phyloP scores from a whole-genome alignment of 1,140 invertebrate genomes.

The Procambarus virginalis region DNA sequence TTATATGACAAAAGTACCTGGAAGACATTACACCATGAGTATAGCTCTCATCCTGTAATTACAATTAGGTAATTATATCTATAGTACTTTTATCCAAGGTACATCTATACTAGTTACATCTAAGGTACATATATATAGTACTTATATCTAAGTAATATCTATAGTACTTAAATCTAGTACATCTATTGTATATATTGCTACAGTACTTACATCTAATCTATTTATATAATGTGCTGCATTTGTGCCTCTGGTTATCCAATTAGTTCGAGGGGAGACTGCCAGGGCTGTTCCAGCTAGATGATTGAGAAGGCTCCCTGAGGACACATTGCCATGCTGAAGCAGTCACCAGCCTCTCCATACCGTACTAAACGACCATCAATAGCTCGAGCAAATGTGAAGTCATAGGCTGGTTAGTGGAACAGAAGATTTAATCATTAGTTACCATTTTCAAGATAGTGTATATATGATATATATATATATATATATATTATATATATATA shows the following conservation, averaged over 20 bases:
- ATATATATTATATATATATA: too few species aligned
- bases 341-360: conserved; percentile 89
- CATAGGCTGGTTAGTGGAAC: conserved; percentile 78
- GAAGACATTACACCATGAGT: too few species aligned
- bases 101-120: too few species aligned
- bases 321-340: conserved; percentile 85
- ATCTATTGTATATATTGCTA: neutral
- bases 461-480: too few species aligned
- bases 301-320: conserved; percentile 89
- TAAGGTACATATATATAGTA: too few species aligned
- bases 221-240: conserved; percentile 76
- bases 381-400: conserved; percentile 83
- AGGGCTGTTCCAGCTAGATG: conserved; percentile 84
- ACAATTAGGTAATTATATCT: too few species aligned
- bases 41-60: too few species aligned
- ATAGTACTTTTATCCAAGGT: too few species aligned
- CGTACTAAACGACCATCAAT: conserved; percentile 78
- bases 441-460: too few species aligned
- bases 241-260: conserved; percentile 79
- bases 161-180: too few species aligned
- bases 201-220: conserved; percentile 75
- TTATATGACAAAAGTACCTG: too few species aligned
- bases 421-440: neutral
- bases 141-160: too few species aligned
- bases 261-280: conserved; percentile 78